phyloP scores from a whole-genome alignment of 2,797 vertebrate genomes.

The Gallinago solitaria region DNA sequence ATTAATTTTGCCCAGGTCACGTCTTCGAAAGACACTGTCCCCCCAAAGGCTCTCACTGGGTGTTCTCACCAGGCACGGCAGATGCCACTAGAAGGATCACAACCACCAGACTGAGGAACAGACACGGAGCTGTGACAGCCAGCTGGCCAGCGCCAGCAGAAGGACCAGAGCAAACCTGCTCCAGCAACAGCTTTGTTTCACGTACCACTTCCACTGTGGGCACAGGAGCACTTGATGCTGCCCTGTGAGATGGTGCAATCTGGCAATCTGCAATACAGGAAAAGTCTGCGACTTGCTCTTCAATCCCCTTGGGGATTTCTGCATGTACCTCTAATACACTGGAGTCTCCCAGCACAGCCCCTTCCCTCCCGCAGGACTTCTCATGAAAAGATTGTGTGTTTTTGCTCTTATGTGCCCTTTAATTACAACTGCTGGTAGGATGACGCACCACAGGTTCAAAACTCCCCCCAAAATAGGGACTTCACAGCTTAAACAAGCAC shows the following conservation, averaged over 20 bases:
- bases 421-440: neutral
- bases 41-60: accelerated
- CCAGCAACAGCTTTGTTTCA: neutral
- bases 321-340: neutral
- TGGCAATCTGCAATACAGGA: neutral
- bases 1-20: neutral
- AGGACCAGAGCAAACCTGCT: neutral
- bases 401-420: neutral
- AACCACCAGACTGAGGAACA: neutral
- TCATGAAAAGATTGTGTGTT: neutral
- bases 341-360: accelerated
- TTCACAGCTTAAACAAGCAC: conserved; percentile 13
- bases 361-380: neutral
- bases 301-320: neutral
- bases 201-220: accelerated
- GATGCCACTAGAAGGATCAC: neutral
- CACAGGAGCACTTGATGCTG: neutral
- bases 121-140: neutral
- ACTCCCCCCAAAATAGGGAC: neutral
- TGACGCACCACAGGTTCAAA: neutral
- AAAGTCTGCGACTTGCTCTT: neutral
- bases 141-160: neutral
- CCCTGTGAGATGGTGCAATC: neutral
- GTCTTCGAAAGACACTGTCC: neutral
- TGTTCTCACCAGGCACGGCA: neutral